Evolutionary conservation across 2,797 vertebrate species (phyloP), one percentile per base, ranked within the genome.

Genomic region (Typhlichthys subterraneus): DNA sequence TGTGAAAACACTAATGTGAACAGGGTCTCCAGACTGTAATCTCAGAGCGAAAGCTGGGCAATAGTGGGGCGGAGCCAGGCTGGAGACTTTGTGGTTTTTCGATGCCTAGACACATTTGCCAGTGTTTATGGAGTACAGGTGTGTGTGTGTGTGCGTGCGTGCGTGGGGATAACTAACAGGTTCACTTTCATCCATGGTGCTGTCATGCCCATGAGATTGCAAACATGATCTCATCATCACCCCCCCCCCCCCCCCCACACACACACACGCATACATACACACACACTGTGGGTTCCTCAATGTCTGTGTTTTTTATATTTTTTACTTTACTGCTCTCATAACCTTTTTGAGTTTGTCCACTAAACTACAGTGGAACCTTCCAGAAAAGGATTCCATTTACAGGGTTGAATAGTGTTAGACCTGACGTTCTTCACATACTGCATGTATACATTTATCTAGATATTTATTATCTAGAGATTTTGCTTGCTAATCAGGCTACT

Each of bases 71-170:
- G 23, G 59, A 59, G 42, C 23, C 4, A 29, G 23, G 23, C 23
- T 29, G 23, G 23, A 29, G 23, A 54, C 70, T 61, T 65, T 61
- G 51, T 0, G 1, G 59, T 71, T 45, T 47, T 45, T 68, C 76
- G 72, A 69, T 64, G 74, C 76, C 71, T 65, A 51, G 13, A 81
- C 76, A 77, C 69, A 77, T 56, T 80, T 14, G 19, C 51, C 38
- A 3, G 65, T 33, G 48, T 75, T 78, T 70, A 61, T 29, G 65
- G 58, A 76, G 55, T 59, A 70, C 83, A 87, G 83, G 83, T 86
- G 80, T 83, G 69, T 65, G 55, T 72, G 23, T 13, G 3, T 74
- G 23, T 3, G 19, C 2, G 19, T 19, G 19, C 19, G 1, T 19
- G 19, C 19, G 82, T 86, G 82, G 76, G 63, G 59, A 70, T 63